Conservation (phyloP, 2,113 vertebrate species). For the Gobiocypris rarus region DNA sequence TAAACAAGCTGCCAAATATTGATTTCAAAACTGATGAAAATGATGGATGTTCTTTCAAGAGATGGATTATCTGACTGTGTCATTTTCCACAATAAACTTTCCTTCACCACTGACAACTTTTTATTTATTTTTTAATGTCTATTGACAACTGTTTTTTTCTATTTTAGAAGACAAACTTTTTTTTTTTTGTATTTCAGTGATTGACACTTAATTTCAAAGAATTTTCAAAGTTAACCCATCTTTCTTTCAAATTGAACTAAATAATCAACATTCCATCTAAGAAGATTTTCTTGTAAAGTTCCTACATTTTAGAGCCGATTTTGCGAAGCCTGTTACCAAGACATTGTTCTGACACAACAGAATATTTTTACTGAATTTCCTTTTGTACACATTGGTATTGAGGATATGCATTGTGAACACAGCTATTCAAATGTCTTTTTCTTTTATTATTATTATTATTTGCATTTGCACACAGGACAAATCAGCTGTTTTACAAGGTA, state of each 20-base stretch:
- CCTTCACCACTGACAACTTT: background rate
- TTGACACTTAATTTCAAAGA: too few species aligned
- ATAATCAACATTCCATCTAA: too few species aligned
- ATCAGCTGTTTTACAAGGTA: background rate
- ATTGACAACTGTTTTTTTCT: background rate
- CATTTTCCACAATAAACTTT: background rate
- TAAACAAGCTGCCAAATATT: constrained; percentile 24
- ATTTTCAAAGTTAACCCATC: too few species aligned
- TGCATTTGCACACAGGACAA: background rate
- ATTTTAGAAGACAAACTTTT: too few species aligned
- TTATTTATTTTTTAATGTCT: background rate
- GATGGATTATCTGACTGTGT: background rate
- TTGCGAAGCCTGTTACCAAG: background rate
- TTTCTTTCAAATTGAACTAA: too few species aligned
- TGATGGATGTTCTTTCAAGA: constrained; percentile 5
- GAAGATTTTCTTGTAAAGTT: background rate
- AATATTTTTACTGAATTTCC: background rate
- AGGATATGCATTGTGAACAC: background rate
- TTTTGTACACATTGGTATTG: background rate
- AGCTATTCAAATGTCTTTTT: background rate
- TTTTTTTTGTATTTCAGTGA: too few species aligned
- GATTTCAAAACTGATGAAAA: constrained; percentile 20
- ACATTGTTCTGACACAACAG: background rate
- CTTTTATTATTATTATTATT: background rate
- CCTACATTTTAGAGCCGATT: background rate